Base-by-base conservation (phyloP, 2,113 vertebrate genomes). In the Sinocyclocheilus rhinocerous region DNA sequence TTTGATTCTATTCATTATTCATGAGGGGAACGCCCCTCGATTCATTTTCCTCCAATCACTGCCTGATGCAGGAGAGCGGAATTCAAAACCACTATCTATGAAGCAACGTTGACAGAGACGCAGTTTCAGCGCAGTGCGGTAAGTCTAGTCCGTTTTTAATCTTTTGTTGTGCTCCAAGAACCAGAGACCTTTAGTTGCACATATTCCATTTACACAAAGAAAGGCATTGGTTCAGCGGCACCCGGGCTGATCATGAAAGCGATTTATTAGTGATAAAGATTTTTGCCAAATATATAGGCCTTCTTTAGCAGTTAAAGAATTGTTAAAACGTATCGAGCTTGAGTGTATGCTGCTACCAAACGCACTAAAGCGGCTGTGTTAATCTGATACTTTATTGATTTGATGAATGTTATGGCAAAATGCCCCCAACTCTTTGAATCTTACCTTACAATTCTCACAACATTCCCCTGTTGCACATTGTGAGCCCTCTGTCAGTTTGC, bases 371-470 rank as follows among this genome's bases (percentile, higher is more conserved):
- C 48, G 18, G 50, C 15, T 52, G 50, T 50, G 48, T 50, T 50
- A 50, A 3, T 13, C 3, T 50, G n/a, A 67, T 22, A 48, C 8
- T 4, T 18, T 13, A 1, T 0, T 4, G 33, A 15, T 6, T 29
- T 24, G 50, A 79, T 36, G 9, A 55, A 33, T 79, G 16, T 36
- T 70, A 59, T 4, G 1, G 52, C 16, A 79, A 79, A 79, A 33
- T n/a, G 18, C 5, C 77, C 76, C 12, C 55, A 33, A 39, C 20
- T 63, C 22, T 80, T 63, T 24, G 11, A 67, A 65, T 39, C 93
- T 91, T 79, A 96, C 95, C 94, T 95, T 93, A 36, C 95, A 96
- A 82, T 92, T 42, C 0, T 92, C 50, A 76, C 95, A 96, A 86
- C 95, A 95, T 20, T 93, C 92, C 16, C 95, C 95, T 0, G 79